Conservation (phyloP, 2,797 vertebrate species). For the Pipistrellus kuhlii region DNA sequence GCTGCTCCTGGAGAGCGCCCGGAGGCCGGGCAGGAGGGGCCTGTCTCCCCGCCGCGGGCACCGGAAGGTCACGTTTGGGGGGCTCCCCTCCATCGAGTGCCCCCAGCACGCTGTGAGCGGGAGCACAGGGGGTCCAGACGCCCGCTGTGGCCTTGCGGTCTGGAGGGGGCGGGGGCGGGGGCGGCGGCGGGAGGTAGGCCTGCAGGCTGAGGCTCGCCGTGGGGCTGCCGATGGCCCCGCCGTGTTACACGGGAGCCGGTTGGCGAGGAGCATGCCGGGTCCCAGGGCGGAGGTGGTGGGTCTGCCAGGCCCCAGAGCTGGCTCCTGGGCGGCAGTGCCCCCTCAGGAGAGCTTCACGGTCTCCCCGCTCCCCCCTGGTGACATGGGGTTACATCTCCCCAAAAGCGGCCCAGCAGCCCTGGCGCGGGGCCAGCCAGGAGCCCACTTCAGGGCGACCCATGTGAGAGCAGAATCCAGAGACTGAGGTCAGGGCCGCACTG, state of each 20-base stretch:
- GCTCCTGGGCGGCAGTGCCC: background rate
- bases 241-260: background rate
- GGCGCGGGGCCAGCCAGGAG: accelerated
- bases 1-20: too few species aligned
- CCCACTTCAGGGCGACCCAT: background rate
- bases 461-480: background rate
- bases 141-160: accelerated
- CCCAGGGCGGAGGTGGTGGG: accelerated
- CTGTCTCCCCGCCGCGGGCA: background rate
- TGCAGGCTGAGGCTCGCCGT: accelerated
- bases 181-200: accelerated
- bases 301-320: accelerated
- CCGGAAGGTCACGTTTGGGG: background rate
- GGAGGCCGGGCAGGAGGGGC: background rate
- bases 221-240: background rate
- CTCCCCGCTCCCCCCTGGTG: background rate
- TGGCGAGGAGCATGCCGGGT: accelerated
- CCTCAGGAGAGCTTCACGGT: background rate
- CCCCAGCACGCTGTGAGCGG: accelerated
- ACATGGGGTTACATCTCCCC: background rate
- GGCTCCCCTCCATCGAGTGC: background rate
- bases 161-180: accelerated
- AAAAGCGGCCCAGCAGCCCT: accelerated
- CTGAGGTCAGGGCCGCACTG: background rate
- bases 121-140: accelerated